Evolutionary conservation across 2,888 invertebrate species (phyloP), one percentile per base, ranked within the genome.

Genomic region (Nomada fabriciana): DNA sequence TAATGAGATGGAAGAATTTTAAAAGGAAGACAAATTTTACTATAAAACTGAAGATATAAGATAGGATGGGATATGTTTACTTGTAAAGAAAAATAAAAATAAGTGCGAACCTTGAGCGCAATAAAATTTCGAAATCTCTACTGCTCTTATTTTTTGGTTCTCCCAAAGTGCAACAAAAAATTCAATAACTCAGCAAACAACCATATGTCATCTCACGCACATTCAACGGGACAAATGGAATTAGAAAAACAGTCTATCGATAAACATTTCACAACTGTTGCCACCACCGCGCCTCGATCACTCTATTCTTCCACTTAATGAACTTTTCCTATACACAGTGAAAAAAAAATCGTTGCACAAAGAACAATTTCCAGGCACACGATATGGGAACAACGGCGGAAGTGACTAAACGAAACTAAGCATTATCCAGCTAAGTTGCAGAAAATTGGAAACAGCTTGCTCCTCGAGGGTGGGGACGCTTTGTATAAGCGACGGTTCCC

Each of bases 401-500:
- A 84, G 69, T 86, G 86, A 86, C 80, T 84, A 68, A 74, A 11
- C 60, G 68, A 78, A 86, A 80, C 61, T 0, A 13, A 23, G 55
- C 81, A 78, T 80, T 83, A 83, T 83, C 63, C 79, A 59, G 23
- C 47, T n/a, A 70, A 81, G 77, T 86, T 84, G 67, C 76, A 61
- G 53, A 68, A 84, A 86, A 86, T 86, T 86, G 74, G 81, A 74
- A 86, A 80, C 70, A 76, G 71, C 77, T 47, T 15, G 15, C 47
- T 3, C 47, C 13, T 15, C 47, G 20, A 53, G 42, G 60, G 29
- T 25, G 47, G 43, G 74, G 50, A 52, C 76, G 59, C 25, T 70
- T 76, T 52, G 77, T 67, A 63, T 52, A 67, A 71, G 59, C 79
- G 42, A 69, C 25, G 50, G 53, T 23, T 63, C 59, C 15, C 15